Base-by-base conservation (phyloP, 2,888 invertebrate species). In the Cinara cedri region DNA sequence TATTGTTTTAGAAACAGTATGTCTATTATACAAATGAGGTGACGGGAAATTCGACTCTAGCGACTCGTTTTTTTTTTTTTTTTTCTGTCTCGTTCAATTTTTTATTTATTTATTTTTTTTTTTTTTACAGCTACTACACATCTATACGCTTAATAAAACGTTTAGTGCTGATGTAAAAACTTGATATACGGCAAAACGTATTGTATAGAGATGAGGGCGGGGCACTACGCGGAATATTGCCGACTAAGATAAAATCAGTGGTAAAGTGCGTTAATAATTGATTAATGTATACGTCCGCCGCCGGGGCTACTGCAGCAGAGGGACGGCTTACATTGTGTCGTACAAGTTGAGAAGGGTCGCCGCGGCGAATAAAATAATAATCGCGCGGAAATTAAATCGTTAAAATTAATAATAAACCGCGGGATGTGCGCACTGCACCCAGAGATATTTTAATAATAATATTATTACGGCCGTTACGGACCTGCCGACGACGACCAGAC, bases 261-360 rank as follows among this genome's bases (percentile, higher is more conserved):
- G 34, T 65, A 46, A 65, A 65, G 24, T 65, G n/a, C n/a, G 46
- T 65, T 65, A 46, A 65, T 65, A 46, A 65, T 65, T 65, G 46
- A 46, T 65, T 21, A 24, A 65, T n/a, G n/a, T n/a, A n/a, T 21
- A 24, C 46, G 34, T 4, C 34, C 34, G 34, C 34, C 3, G 34
- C 3, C 3, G 24, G 1, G 21, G 65, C n/a, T n/a, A n/a, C n/a
- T n/a, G 34, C 34, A 34, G 34, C 3, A 34, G 24, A 1, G 21
- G 65, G 65, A 24, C 21, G 44, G 65, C 44, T 65, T 24, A 44
- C 44, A 65, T 65, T 65, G 21, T 24, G 24, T 46, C 21, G 24
- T 65, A 46, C 16, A 65, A 46, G 65, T 65, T 21, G 46, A 65
- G 16, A 46, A 46, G 46, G 46, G 24, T 24, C 46, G 24, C 3